A percentile compares a stretch with the other conserved stretches of the same genome.
Evolutionary conservation across 2,888 invertebrate genomes (phyloP).

Genomic region (Elmis aenea): DNA sequence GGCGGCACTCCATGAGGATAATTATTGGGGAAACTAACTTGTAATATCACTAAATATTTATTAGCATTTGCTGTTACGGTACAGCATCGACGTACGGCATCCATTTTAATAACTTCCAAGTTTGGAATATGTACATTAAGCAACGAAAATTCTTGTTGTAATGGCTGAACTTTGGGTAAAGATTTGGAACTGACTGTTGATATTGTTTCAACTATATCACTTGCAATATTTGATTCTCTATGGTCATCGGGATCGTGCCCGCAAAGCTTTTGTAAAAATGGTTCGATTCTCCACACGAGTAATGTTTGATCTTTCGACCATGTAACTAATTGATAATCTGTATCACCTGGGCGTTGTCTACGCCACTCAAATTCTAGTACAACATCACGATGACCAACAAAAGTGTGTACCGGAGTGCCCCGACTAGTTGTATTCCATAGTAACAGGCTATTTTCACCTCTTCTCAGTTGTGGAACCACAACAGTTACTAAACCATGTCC

Average conservation of each 20-base stretch:
- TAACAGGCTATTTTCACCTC: constrained; percentile 79
- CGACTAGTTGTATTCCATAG: constrained; percentile 71
- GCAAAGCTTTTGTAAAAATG: constrained; percentile 76
- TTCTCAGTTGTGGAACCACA: constrained; percentile 83
- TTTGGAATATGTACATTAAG: constrained; percentile 72
- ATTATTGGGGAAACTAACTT: constrained; percentile 59
- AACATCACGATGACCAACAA: constrained; percentile 92
- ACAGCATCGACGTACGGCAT: constrained; percentile 52
- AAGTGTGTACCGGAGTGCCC: constrained; percentile 77
- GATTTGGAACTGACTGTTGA: constrained; percentile 14
- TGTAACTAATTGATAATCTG: constrained; percentile 81
- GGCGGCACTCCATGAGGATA: constrained; percentile 68
- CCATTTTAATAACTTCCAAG: constrained; percentile 56
- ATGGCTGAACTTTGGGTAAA: constrained; percentile 53
- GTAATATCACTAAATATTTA: constrained; percentile 25
- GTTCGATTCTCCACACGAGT: constrained; percentile 85
- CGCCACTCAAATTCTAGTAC: constrained; percentile 95
- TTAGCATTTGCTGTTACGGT: constrained; percentile 54
- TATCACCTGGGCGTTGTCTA: constrained; percentile 54
- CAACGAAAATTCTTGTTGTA: constrained; percentile 72
- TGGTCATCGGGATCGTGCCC: constrained; percentile 59
- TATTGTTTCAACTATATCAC: constrained; percentile 9
- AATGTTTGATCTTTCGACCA: constrained; percentile 94
- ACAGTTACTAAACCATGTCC: constrained; percentile 89
- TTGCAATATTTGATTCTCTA: constrained; percentile 10